Percentiles rank a stretch among this genome's conserved stretches.
phyloP scores from a whole-genome alignment of 2,888 invertebrate species.

The Sclerodermus sp. region DNA sequence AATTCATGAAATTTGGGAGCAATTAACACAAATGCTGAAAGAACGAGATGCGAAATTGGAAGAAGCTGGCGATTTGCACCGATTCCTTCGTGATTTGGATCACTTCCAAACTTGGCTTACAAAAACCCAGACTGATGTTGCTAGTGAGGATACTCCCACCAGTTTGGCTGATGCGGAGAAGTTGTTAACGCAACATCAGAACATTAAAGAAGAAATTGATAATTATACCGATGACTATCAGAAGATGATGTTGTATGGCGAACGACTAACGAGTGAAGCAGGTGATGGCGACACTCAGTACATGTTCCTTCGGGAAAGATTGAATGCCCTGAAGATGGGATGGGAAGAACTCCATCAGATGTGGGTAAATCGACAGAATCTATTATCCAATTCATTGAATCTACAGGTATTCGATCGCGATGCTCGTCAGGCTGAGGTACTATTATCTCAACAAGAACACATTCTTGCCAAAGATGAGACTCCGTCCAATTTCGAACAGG shows the following conservation, averaged over 20 bases:
- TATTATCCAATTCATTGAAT: conserved; percentile 92
- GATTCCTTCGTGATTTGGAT: conserved; percentile 97
- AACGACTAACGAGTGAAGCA: conserved; percentile 81
- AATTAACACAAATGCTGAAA: conserved; percentile 94
- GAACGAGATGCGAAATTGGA: conserved; percentile 98
- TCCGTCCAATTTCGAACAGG: conserved; percentile 91
- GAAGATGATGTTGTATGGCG: conserved; percentile 99
- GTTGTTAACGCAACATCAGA: conserved; percentile 94
- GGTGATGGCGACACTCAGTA: conserved; percentile 95
- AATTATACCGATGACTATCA: conserved; percentile 98
- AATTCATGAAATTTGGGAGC: conserved; percentile 94
- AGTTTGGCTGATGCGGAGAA: conserved; percentile 96
- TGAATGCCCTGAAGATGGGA: conserved; percentile 97
- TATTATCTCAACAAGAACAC: conserved; percentile 97
- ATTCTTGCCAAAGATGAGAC: conserved; percentile 95
- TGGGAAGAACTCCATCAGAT: conserved; percentile 99
- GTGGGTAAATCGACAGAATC: conserved; percentile 98
- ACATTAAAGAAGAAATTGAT: conserved; percentile 98
- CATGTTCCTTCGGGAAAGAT: conserved; percentile 98
- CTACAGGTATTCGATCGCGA: conserved; percentile 95
- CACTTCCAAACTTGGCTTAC: conserved; percentile 98
- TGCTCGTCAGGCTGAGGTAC: conserved; percentile 95
- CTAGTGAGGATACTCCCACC: conserved; percentile 93
- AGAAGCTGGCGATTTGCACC: conserved; percentile 97
- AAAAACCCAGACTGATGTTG: conserved; percentile 98